Conservation (phyloP, 1,140 invertebrate species). For the Apocrypta bakeri region DNA sequence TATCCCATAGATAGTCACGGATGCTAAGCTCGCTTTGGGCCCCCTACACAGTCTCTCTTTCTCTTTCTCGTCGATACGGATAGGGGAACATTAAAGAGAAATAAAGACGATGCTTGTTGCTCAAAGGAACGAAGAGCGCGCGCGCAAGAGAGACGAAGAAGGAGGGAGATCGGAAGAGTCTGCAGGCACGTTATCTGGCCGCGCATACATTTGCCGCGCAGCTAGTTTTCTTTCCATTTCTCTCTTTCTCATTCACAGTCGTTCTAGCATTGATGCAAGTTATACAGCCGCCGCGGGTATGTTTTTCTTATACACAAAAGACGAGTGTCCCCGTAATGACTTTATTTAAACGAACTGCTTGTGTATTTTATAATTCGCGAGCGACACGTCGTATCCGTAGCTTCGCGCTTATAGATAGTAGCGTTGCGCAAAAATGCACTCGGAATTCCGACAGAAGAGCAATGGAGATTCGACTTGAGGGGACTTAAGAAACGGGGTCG, state of each 20-base stretch:
- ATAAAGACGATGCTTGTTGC: conserved; percentile 22
- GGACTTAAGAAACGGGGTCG: conserved; percentile 51
- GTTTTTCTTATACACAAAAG: neutral
- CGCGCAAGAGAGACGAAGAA: conserved; percentile 5
- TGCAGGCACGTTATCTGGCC: conserved; percentile 61
- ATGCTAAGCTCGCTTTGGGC: conserved; percentile 48
- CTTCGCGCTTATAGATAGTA: neutral
- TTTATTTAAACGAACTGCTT: neutral
- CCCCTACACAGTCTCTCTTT: conserved; percentile 26
- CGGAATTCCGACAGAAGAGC: conserved; percentile 40
- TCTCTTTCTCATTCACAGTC: conserved; percentile 17
- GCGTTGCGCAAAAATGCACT: neutral
- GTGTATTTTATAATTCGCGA: neutral
- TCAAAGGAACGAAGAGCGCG: neutral
- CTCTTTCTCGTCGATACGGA: conserved; percentile 48
- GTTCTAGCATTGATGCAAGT: conserved; percentile 26
- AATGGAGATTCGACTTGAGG: conserved; percentile 49
- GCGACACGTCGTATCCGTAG: too few species aligned
- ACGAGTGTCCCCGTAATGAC: neutral
- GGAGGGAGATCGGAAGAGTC: conserved; percentile 38
- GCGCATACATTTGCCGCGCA: conserved; percentile 62
- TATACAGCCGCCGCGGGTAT: neutral
- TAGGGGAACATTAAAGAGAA: conserved; percentile 48
- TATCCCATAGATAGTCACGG: conserved; percentile 61
- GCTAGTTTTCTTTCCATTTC: conserved; percentile 63